Evolutionary conservation across 2,113 vertebrate species (phyloP).

Genomic region (Aptenodytes forsteri): DNA sequence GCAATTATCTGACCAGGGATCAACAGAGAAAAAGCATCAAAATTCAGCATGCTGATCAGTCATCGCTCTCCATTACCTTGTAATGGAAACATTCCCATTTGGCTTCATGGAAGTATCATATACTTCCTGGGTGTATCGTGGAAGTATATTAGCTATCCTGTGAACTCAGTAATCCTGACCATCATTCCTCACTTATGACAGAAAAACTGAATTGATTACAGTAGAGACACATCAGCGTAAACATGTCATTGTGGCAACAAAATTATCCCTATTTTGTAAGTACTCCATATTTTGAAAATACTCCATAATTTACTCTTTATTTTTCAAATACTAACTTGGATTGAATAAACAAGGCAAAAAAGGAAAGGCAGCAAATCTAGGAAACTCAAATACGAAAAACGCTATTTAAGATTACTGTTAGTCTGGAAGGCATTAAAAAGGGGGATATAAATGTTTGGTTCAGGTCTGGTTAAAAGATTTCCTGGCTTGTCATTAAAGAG

Average conservation of each 20-base stretch:
- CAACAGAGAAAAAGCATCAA: not conserved
- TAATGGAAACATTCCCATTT: not conserved
- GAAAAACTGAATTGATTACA: not conserved
- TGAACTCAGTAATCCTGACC: not conserved
- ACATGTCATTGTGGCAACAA: not conserved
- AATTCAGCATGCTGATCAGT: not conserved
- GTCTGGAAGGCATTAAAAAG: not conserved
- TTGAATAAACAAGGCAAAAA: not conserved
- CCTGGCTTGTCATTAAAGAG: not conserved
- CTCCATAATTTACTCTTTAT: not conserved
- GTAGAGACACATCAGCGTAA: not conserved
- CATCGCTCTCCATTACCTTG: not conserved
- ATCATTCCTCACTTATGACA: not conserved
- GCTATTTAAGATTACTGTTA: not conserved
- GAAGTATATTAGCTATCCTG: not conserved
- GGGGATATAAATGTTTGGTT: not conserved
- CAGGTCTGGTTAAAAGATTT: slow-evolving; percentile 25
- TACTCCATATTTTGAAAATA: not conserved
- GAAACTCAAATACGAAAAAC: not conserved
- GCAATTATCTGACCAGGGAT: not conserved
- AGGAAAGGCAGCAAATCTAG: not conserved
- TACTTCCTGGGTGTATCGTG: no score
- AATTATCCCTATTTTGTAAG: not conserved
- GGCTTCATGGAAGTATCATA: not conserved
- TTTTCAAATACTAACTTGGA: not conserved